These are phyloP conservation scores for Heliconius congener DNA, from an alignment of 1,140 invertebrate genomes.

Conservation along the genomic window DNA sequence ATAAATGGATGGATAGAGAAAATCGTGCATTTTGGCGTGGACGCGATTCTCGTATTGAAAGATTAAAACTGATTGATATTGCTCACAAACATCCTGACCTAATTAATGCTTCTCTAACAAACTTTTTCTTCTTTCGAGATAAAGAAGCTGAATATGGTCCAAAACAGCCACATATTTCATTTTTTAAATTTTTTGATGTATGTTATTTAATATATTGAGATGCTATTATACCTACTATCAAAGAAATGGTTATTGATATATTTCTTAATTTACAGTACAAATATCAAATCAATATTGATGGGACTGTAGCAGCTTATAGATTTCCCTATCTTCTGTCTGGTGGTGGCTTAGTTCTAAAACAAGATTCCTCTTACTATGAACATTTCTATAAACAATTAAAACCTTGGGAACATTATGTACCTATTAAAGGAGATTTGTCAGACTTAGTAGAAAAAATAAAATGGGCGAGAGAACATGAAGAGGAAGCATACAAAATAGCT, in stretches of 20 bases:
- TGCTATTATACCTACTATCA: not conserved
- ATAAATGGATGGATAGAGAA: constrained; percentile 88
- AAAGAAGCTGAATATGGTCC: constrained; percentile 93
- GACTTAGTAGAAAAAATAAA: constrained; percentile 90
- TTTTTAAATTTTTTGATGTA: constrained; percentile 98
- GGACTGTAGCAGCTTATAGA: constrained; percentile 97
- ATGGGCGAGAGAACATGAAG: constrained; percentile 92
- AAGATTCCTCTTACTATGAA: constrained; percentile 96
- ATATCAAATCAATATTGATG: constrained; percentile 97
- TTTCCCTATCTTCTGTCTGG: constrained; percentile 95
- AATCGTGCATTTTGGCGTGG: constrained; percentile 95
- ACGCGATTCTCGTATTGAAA: constrained; percentile 91
- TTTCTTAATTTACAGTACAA: constrained; percentile 89
- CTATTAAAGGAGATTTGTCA: constrained; percentile 89
- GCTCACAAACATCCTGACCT: constrained; percentile 89
- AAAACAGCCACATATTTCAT: constrained; percentile 91
- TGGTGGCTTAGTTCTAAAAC: constrained; percentile 94
- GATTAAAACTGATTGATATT: constrained; percentile 92
- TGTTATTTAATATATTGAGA: not conserved
- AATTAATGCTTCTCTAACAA: constrained; percentile 95
- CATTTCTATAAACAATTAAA: constrained; percentile 92
- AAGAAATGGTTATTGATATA: constrained; percentile 8
- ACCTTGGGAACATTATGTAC: constrained; percentile 92
- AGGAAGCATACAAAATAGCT: constrained; percentile 87
- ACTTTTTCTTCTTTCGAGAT: constrained; percentile 97